These are phyloP conservation scores for Mycetomoellerius zeteki DNA, from an alignment of 1,140 invertebrate genomes.

Conservation along the genomic window DNA sequence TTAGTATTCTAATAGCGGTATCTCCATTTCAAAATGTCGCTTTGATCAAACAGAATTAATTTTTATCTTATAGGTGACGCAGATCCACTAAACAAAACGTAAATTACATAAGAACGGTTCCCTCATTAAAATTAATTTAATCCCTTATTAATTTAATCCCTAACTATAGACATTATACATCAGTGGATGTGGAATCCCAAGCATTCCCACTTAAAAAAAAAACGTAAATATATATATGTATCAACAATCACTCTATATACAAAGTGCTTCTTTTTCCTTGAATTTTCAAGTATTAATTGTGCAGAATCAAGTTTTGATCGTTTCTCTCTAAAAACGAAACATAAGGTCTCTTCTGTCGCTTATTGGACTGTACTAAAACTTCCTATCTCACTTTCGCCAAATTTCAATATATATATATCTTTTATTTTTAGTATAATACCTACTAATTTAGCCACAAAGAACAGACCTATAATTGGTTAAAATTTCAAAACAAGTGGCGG, in stretches of 20 bases:
- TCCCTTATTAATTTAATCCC: neutral
- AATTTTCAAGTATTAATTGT: too few relatives aligned
- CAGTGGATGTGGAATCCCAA: too few relatives aligned
- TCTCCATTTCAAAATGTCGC: neutral
- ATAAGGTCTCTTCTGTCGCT: neutral
- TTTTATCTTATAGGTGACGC: neutral
- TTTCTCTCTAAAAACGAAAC: neutral
- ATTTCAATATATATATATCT: too few relatives aligned
- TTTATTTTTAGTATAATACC: too few relatives aligned
- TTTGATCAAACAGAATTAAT: constrained; percentile 8
- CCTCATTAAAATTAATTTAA: constrained; percentile 8
- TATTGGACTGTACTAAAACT: too few relatives aligned
- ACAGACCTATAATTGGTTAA: too few relatives aligned
- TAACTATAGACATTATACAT: neutral
- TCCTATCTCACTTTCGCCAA: too few relatives aligned
- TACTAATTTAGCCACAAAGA: too few relatives aligned
- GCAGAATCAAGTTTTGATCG: neutral
- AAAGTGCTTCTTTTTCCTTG: neutral
- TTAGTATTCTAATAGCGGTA: neutral
- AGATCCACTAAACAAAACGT: neutral
- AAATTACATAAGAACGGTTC: neutral
- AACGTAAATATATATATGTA: too few relatives aligned
- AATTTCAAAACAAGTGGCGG: neutral
- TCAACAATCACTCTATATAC: too few relatives aligned
- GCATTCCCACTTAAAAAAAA: neutral